Evolutionary conservation across 2,113 vertebrate genomes (phyloP), one percentile per base, ranked within the genome.

Genomic region (Pagrus major): DNA sequence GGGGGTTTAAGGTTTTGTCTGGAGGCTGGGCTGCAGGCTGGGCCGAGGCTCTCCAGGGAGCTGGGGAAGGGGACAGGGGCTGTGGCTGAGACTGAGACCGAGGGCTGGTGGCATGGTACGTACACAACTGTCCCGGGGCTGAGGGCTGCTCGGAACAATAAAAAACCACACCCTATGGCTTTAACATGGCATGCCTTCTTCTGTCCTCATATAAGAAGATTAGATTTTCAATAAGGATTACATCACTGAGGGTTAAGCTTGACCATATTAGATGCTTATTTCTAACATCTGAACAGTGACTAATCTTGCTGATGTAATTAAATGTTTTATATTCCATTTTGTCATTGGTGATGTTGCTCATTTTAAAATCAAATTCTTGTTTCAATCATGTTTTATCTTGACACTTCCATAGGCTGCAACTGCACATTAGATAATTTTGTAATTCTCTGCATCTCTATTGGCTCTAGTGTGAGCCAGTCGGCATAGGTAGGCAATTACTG

Each of bases 171-270:
- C 88, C 85, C 90, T 88, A 54, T 84, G 72, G 80, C 23, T 88
- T 83, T 75, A 61, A 84, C 47, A 82, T 52, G 52, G 72, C 77
- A 59, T 70, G 79, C 60, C 64, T 71, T 80, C 78, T 60, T 76
- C 47, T 64, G 75, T 72, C 42, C 63, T 25, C 51, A 68, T 66
- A 52, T 87, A 88, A 92, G 71, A 23, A 85, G 86, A 91, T 91
- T 93, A 88, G 33, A 79, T 69, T 84, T 83, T 63, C 46, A 74
- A 76, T 86, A 79, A 64, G 86, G 89, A 91, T 89, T 88, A 85
- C 78, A 80, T 76, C 72, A 35, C 37, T 16, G 33, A 81, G 70
- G 61, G 77, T 88, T 88, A 82, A 66, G 76, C 78, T 63, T 72
- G 49, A 73, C 64, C 78, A 71, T 82, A 74, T 83, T 83, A 66